Evolutionary conservation across 2,888 invertebrate species (phyloP).

Genomic region (Andrena praecox): DNA sequence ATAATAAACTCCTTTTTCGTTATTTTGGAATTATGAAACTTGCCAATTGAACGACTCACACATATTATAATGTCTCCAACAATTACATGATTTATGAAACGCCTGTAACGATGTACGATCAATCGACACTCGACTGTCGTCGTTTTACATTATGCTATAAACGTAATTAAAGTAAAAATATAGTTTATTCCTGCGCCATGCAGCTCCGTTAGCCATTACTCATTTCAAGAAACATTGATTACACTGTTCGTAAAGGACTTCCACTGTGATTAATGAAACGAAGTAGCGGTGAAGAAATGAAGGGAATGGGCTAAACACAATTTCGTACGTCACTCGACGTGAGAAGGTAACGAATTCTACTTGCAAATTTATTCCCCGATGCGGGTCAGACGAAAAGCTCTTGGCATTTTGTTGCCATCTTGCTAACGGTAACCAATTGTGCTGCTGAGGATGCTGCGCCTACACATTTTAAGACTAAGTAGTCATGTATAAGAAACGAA

Average conservation of each 20-base stretch:
- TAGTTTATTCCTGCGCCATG: constrained; percentile 25
- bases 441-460: constrained; percentile 3
- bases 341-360: constrained; percentile 58
- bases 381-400: constrained; percentile 47
- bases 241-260: constrained; percentile 49
- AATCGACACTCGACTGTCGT: neutral
- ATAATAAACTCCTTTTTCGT: too few species aligned
- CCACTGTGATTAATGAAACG: constrained; percentile 65
- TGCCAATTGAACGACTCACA: too few species aligned
- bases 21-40: too few species aligned
- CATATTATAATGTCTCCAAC: too few species aligned
- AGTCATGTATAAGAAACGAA: too few species aligned
- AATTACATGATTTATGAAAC: too few species aligned
- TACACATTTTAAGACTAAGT: too few species aligned
- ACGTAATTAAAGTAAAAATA: constrained; percentile 59
- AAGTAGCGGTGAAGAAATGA: constrained; percentile 16
- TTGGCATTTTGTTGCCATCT: constrained; percentile 58
- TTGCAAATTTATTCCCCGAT: constrained; percentile 48
- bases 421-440: constrained; percentile 60
- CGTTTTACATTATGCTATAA: neutral
- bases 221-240: constrained; percentile 68
- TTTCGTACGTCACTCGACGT: constrained; percentile 58
- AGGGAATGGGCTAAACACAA: constrained; percentile 58
- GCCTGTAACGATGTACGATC: neutral
- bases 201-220: constrained; percentile 54